phyloP scores from a whole-genome alignment of 92 coral and sea anemone species.

The Metridium senile region DNA sequence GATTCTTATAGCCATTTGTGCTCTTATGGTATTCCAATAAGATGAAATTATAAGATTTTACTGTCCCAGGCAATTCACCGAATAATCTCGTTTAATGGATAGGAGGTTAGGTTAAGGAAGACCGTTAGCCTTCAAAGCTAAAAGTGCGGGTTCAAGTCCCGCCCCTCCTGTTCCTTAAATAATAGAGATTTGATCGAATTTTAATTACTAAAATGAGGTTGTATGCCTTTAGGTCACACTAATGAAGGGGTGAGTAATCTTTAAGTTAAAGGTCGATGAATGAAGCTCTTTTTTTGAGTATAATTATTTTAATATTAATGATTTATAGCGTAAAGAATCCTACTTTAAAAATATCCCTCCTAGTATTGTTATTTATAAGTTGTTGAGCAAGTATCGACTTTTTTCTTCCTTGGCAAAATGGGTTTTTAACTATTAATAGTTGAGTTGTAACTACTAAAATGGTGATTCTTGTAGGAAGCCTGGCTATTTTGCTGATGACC shows the following conservation, averaged over 20 bases:
- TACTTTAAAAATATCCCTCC: slow-evolving; percentile 68
- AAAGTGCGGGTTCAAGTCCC: slow-evolving; percentile 87
- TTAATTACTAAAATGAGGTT: slow-evolving; percentile 8
- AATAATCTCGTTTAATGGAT: neutral
- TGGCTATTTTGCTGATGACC: slow-evolving; percentile 72
- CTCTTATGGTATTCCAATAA: slow-evolving; percentile 15
- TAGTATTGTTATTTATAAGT: slow-evolving; percentile 71
- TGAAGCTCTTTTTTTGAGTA: slow-evolving; percentile 63
- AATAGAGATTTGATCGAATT: slow-evolving; percentile 2
- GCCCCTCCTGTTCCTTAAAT: slow-evolving; percentile 58
- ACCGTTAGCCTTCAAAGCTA: slow-evolving; percentile 87
- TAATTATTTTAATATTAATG: slow-evolving; percentile 59
- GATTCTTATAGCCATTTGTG: slow-evolving; percentile 26
- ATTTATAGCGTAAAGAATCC: slow-evolving; percentile 65
- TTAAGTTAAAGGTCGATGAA: slow-evolving; percentile 31
- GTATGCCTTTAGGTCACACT: neutral
- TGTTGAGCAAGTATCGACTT: slow-evolving; percentile 60
- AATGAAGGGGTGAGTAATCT: slow-evolving; percentile 13
- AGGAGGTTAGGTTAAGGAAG: slow-evolving; percentile 84
- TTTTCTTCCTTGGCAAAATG: slow-evolving; percentile 55
- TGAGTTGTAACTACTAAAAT: slow-evolving; percentile 63
- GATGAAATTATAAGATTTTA: neutral
- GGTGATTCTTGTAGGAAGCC: slow-evolving; percentile 66
- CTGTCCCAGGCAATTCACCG: neutral
- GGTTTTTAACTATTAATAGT: slow-evolving; percentile 67